Conservation (phyloP, 1,140 invertebrate genomes). For the Condylostylus longicornis region DNA sequence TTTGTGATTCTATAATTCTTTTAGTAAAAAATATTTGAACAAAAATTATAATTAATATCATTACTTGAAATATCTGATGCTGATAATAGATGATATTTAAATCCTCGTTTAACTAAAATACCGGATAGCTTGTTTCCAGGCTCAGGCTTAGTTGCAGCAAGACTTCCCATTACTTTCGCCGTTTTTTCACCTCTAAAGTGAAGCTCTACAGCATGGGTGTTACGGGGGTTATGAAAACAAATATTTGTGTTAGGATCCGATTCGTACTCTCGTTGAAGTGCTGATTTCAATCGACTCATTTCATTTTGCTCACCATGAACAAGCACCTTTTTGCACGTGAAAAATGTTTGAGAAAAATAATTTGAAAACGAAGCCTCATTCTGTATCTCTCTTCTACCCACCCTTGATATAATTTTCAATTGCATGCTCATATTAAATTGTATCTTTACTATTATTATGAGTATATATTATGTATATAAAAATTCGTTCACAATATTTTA, state of each 20-base stretch:
- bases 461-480: too few species aligned
- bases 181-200: constrained; percentile 96
- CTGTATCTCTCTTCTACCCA: too few species aligned
- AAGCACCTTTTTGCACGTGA: too few species aligned
- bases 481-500: too few species aligned
- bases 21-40: constrained; percentile 1
- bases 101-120: constrained; percentile 92
- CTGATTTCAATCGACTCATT: constrained; percentile 91
- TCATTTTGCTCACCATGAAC: constrained; percentile 99
- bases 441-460: too few species aligned
- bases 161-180: constrained; percentile 88
- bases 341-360: too few species aligned
- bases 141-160: constrained; percentile 70
- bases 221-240: constrained; percentile 88
- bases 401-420: too few species aligned
- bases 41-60: constrained; percentile 16
- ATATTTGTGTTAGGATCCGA: constrained; percentile 76
- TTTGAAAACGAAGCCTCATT: too few species aligned
- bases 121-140: constrained; percentile 73
- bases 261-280: constrained; percentile 87
- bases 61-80: constrained; percentile 79
- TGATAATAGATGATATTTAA: constrained; percentile 91
- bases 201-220: constrained; percentile 83
- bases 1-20: not conserved
- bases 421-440: too few species aligned